Evolutionary conservation across 2,797 vertebrate genomes (phyloP).

Genomic region (Pangasius djambal): DNA sequence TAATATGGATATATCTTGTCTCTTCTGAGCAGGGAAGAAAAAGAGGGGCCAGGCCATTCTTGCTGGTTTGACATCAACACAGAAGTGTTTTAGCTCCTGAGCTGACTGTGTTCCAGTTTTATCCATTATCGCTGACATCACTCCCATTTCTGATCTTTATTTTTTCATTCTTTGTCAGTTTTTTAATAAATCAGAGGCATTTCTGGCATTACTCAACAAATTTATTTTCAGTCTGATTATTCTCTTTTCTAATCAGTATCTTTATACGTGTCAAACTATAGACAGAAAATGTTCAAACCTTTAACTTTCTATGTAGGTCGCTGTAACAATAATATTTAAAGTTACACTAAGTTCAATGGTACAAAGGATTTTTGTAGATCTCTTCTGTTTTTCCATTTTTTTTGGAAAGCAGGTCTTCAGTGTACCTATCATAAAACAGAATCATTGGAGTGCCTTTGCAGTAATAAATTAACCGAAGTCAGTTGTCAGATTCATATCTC

Average conservation of each 20-base stretch:
- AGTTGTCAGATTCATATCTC: constrained; percentile 69
- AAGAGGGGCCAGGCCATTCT: background rate
- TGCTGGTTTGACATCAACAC: background rate
- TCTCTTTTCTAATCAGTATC: background rate
- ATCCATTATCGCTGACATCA: background rate
- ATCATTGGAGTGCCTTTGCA: constrained; percentile 63
- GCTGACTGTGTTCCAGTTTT: background rate
- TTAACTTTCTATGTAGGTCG: background rate
- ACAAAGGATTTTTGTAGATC: constrained; percentile 41
- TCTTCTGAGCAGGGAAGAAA: background rate
- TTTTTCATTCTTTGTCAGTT: background rate
- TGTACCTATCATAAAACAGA: constrained; percentile 52
- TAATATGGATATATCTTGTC: background rate
- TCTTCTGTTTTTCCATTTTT: background rate
- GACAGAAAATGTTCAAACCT: background rate
- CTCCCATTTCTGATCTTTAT: background rate
- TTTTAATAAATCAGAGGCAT: background rate
- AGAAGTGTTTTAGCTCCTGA: background rate
- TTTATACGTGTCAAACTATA: background rate
- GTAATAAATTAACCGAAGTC: constrained; percentile 65
- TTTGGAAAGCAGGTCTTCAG: constrained; percentile 33
- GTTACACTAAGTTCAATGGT: background rate
- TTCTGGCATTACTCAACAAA: background rate
- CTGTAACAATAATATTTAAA: background rate
- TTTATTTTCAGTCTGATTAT: background rate